Evolutionary conservation across 1,140 invertebrate genomes (phyloP).

Genomic region (Bemisia tabaci): DNA sequence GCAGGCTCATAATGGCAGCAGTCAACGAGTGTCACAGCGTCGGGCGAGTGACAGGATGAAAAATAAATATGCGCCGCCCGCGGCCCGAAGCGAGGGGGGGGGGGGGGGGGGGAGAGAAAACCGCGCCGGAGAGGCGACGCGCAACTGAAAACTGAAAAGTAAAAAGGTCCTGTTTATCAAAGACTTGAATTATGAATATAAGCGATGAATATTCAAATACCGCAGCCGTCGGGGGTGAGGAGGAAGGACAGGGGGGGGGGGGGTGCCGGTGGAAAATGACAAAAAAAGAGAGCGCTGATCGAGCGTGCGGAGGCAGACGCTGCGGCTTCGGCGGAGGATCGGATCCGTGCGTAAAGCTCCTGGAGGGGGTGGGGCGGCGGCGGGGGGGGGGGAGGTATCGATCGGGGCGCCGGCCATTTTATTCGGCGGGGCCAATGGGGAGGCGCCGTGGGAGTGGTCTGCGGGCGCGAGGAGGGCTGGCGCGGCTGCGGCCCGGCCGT

Average conservation of each 20-base stretch:
- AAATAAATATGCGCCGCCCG: neutral
- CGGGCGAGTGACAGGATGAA: neutral
- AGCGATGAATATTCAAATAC: neutral
- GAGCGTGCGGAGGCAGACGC: too few relatives aligned
- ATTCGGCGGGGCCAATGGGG: neutral
- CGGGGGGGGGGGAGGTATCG: neutral
- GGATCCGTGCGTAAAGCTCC: neutral
- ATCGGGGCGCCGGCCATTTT: neutral
- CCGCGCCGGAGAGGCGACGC: too few relatives aligned
- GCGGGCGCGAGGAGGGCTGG: neutral
- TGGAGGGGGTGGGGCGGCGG: neutral
- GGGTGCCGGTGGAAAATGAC: neutral
- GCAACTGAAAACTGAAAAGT: neutral
- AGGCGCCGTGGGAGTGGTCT: neutral
- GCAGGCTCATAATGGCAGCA: too few relatives aligned
- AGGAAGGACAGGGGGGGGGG: neutral
- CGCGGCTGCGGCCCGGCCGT: neutral
- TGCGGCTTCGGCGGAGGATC: too few relatives aligned
- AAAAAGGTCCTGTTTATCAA: neutral
- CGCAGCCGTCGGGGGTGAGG: neutral
- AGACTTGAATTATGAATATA: neutral
- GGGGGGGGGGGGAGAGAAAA: neutral
- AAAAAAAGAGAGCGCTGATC: neutral
- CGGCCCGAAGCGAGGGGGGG: neutral
- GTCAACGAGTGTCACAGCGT: neutral